Evolutionary conservation across 2,113 vertebrate species (phyloP).

Genomic region (Platanista minor): DNA sequence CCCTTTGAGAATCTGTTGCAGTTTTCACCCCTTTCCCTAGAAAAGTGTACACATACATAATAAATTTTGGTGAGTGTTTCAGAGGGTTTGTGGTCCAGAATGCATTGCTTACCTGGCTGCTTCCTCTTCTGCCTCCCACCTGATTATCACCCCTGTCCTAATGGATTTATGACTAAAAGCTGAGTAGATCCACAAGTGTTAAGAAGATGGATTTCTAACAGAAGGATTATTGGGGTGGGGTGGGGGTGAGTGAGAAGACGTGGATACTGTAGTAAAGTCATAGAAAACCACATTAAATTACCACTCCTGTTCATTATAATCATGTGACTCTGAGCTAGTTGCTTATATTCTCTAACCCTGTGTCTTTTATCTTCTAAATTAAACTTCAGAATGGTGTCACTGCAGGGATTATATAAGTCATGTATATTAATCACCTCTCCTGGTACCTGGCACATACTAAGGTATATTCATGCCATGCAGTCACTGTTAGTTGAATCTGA

Average conservation of each 20-base stretch:
- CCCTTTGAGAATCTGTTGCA: background rate
- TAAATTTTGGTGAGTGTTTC: background rate
- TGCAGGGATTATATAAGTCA: conserved; percentile 8
- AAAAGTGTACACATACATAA: background rate
- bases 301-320: conserved; percentile 18
- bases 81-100: background rate
- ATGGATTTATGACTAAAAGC: background rate
- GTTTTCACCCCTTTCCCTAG: conserved; percentile 2
- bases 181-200: background rate
- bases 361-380: conserved; percentile 24
- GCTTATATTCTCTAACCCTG: background rate
- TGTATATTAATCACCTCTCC: background rate
- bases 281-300: background rate
- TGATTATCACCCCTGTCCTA: background rate
- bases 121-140: background rate
- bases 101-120: background rate
- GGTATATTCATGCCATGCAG: background rate
- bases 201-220: conserved; percentile 8
- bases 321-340: background rate
- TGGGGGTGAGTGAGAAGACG: background rate
- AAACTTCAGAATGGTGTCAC: conserved; percentile 13
- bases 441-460: background rate
- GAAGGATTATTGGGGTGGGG: background rate
- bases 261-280: background rate
- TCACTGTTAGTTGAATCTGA: background rate